Conservation (phyloP, 2,113 vertebrate species). For the Conger conger region DNA sequence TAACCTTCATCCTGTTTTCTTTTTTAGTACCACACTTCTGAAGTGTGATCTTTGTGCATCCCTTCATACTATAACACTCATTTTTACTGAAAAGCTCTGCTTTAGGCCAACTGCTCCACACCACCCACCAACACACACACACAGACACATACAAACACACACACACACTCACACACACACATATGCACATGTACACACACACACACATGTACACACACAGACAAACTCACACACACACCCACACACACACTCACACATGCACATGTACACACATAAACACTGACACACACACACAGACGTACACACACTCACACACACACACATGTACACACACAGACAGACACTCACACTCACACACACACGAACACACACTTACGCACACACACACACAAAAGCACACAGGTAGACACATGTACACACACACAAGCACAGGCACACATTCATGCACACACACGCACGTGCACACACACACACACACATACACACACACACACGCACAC, state of each 20-base stretch:
- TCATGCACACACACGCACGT: neutral
- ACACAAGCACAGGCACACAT: neutral
- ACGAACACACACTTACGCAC: neutral
- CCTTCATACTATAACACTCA: neutral
- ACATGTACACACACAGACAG: neutral
- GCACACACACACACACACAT: neutral
- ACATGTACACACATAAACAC: constrained; percentile 11
- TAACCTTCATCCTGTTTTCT: neutral
- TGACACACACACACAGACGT: constrained; percentile 22
- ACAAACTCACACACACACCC: constrained; percentile 12
- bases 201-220: constrained; percentile 1
- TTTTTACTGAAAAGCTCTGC: neutral
- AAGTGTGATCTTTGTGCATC: neutral
- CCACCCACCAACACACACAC: constrained; percentile 38
- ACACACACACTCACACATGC: constrained; percentile 2
- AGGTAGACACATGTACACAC: neutral
- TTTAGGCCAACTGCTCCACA: constrained; percentile 42
- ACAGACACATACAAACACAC: constrained; percentile 4
- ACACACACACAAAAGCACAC: neutral
- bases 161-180: no score
- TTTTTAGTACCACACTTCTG: neutral
- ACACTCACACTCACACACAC: neutral
- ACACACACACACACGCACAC: neutral
- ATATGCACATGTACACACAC: constrained; percentile 16
- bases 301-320: constrained; percentile 10